Conservation (phyloP, 2,797 vertebrate genomes). For the Cottoperca gobio region DNA sequence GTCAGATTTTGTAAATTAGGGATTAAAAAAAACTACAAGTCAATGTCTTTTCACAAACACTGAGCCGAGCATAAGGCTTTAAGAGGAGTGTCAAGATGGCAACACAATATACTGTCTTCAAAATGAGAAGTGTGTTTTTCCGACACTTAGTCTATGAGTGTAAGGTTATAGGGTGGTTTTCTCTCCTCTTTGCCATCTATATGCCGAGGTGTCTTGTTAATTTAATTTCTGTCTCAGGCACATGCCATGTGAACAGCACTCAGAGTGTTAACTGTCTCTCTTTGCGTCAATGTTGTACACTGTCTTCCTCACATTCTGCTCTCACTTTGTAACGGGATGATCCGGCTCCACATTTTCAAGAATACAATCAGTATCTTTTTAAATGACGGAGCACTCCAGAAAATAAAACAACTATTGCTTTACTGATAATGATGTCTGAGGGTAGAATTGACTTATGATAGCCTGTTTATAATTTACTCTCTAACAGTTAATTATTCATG, state of each 20-base stretch:
- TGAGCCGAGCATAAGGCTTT: background rate
- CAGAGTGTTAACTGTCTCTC: conserved; percentile 69
- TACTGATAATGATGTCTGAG: conserved; percentile 7
- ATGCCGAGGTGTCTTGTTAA: conserved; percentile 71
- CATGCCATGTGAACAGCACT: conserved; percentile 60
- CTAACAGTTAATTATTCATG: conserved; percentile 7
- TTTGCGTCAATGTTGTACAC: conserved; percentile 42
- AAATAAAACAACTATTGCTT: conserved; percentile 4
- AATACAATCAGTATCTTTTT: conserved; percentile 11
- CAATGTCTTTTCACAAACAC: conserved; percentile 27
- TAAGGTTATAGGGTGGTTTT: conserved; percentile 67
- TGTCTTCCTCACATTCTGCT: conserved; percentile 55
- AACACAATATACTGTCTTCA: conserved; percentile 41
- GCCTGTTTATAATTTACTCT: background rate
- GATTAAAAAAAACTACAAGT: conserved; percentile 26
- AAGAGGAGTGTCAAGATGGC: conserved; percentile 35
- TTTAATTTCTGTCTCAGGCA: conserved; percentile 71
- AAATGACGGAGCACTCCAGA: background rate
- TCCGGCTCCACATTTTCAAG: conserved; percentile 19
- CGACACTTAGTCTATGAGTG: conserved; percentile 43
- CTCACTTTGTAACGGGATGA: conserved; percentile 32
- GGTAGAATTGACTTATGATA: background rate
- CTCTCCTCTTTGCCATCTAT: conserved; percentile 63
- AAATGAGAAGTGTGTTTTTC: conserved; percentile 49
- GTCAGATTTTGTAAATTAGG: conserved; percentile 37